Conservation (phyloP, 2,113 vertebrate genomes). For the Pygoscelis antarcticus region DNA sequence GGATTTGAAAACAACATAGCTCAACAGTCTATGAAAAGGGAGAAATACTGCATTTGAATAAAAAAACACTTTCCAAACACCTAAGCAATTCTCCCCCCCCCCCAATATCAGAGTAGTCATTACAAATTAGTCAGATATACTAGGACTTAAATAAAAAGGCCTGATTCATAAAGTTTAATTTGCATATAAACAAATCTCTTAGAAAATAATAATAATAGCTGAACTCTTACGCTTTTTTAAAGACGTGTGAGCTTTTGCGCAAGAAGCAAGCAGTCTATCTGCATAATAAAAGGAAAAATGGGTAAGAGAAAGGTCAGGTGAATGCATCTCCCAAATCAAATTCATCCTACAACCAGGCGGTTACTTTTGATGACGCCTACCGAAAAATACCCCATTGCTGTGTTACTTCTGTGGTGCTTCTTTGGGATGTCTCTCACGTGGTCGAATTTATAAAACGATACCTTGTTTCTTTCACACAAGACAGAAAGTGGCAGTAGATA, state of each 20-base stretch:
- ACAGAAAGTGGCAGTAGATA: neutral
- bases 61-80: neutral
- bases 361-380: neutral
- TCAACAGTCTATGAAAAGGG: neutral
- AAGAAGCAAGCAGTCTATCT: neutral
- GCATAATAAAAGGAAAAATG: neutral
- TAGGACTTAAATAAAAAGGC: neutral
- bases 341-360: neutral
- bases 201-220: neutral
- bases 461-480: neutral
- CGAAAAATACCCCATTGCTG: fast-evolving
- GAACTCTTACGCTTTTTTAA: neutral
- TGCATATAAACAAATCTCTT: neutral
- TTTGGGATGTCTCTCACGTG: neutral
- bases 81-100: neutral
- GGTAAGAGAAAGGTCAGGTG: neutral
- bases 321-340: neutral
- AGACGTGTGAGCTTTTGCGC: neutral
- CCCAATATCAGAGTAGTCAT: neutral
- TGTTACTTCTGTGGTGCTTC: neutral
- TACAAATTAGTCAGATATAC: neutral
- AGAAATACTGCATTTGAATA: neutral
- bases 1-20: neutral
- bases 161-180: neutral
- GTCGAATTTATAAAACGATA: neutral